A percentile compares a stretch with the other conserved stretches of the same genome.
Evolutionary conservation across 2,797 vertebrate species (phyloP).

Genomic region (Neosilurus hyrtlii): DNA sequence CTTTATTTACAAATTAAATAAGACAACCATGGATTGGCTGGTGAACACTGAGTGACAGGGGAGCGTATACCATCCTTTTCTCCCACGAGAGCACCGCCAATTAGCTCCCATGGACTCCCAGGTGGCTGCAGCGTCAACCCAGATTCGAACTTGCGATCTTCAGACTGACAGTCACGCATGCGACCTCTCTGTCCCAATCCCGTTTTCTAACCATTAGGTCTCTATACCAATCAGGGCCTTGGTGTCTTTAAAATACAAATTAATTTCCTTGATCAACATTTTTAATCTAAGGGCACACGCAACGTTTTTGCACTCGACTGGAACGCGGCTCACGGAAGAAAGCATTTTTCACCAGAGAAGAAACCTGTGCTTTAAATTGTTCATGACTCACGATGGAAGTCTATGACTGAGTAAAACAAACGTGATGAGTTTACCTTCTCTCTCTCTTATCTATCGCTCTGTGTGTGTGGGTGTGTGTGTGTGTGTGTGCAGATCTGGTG

Average conservation of each 20-base stretch:
- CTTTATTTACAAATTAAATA: too few species aligned
- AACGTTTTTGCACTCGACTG: background rate
- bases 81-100: too few species aligned
- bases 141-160: too few species aligned
- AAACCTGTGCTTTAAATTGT: background rate
- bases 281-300: background rate
- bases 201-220: too few species aligned
- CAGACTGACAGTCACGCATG: too few species aligned
- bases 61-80: too few species aligned
- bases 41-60: too few species aligned
- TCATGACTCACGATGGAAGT: background rate
- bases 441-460: slow-evolving; percentile 17
- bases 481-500: background rate
- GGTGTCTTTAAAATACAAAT: background rate
- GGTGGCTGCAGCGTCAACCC: too few species aligned
- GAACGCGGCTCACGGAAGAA: background rate
- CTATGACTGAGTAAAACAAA: background rate
- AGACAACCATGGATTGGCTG: too few species aligned
- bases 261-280: background rate
- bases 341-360: background rate
- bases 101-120: too few species aligned
- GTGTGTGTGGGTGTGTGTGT: background rate
- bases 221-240: background rate
- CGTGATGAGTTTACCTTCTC: background rate
- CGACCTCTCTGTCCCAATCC: too few species aligned